Evolutionary conservation across 2,888 invertebrate species (phyloP).

Genomic region (Alloscopus bannaensis): DNA sequence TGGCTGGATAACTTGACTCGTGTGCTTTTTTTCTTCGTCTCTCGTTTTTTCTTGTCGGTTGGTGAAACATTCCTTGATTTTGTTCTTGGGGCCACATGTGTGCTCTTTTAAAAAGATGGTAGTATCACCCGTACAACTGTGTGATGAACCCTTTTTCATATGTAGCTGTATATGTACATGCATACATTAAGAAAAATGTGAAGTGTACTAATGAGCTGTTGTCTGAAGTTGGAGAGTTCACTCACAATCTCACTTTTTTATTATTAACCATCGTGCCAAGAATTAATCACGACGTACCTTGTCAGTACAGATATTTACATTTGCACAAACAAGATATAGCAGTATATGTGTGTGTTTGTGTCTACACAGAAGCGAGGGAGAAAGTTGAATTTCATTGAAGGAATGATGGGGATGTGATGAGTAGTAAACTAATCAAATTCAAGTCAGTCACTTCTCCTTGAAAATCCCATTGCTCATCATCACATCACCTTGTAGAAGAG

Average conservation of each 20-base stretch:
- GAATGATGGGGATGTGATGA: not conserved
- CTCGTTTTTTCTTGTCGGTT: too few relatives aligned
- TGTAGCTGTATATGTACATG: not conserved
- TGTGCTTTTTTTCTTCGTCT: not conserved
- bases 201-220: constrained; percentile 58
- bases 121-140: not conserved
- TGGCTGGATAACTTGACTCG: constrained; percentile 10
- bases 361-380: too few relatives aligned
- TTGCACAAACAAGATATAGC: too few relatives aligned
- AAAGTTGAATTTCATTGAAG: not conserved
- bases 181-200: constrained; percentile 19
- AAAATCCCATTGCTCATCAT: constrained; percentile 38
- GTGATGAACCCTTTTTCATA: not conserved
- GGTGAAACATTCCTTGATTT: not conserved
- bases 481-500: constrained; percentile 6
- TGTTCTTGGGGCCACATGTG: constrained; percentile 35
- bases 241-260: constrained; percentile 21
- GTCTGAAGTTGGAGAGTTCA: constrained; percentile 27
- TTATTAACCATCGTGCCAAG: constrained; percentile 55
- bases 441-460: constrained; percentile 33
- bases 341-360: too few relatives aligned
- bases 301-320: too few relatives aligned
- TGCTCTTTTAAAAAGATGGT: not conserved
- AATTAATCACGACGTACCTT: constrained; percentile 52
- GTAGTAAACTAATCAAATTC: constrained; percentile 48